A percentile compares a stretch with the other conserved stretches of the same genome.
Evolutionary conservation across 2,797 vertebrate genomes (phyloP).

Genomic region (Alauda arvensis): DNA sequence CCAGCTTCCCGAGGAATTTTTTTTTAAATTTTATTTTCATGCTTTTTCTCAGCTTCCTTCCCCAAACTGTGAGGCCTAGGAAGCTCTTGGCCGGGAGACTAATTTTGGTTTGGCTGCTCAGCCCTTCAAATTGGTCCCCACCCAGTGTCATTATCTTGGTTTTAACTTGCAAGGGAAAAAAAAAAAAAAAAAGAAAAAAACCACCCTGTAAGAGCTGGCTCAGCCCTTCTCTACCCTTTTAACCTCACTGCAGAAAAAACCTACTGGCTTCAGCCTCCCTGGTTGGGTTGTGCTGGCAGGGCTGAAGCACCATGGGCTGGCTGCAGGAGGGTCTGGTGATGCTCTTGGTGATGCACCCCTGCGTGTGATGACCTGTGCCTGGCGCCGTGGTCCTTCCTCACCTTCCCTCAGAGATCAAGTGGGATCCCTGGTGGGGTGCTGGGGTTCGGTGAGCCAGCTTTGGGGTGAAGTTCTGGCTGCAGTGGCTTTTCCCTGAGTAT

Average conservation of each 20-base stretch:
- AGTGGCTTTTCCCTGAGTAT: background rate
- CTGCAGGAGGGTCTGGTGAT: background rate
- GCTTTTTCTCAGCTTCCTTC: conserved; percentile 85
- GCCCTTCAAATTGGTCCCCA: conserved; percentile 78
- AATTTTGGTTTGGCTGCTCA: conserved; percentile 85
- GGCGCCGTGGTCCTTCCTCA: background rate
- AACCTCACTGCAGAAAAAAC: background rate
- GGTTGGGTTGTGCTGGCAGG: background rate
- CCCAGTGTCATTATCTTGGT: conserved; percentile 87
- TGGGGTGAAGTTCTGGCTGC: background rate
- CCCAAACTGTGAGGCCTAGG: conserved; percentile 79
- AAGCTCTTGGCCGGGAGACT: conserved; percentile 80
- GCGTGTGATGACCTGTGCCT: fast-evolving
- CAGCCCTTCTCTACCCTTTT: conserved; percentile 55
- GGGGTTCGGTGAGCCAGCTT: background rate
- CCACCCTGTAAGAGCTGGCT: conserved; percentile 46
- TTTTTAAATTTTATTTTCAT: conserved; percentile 52
- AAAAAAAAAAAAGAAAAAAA: background rate
- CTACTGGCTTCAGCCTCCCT: background rate
- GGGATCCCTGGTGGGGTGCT: background rate
- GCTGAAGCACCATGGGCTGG: fast-evolving
- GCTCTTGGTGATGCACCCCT: background rate
- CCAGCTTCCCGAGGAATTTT: conserved; percentile 75
- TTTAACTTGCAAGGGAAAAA: conserved; percentile 79
- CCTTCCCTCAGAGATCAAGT: background rate